Evolutionary conservation across 2,888 invertebrate species (phyloP).

Genomic region (Terebella lapidaria): DNA sequence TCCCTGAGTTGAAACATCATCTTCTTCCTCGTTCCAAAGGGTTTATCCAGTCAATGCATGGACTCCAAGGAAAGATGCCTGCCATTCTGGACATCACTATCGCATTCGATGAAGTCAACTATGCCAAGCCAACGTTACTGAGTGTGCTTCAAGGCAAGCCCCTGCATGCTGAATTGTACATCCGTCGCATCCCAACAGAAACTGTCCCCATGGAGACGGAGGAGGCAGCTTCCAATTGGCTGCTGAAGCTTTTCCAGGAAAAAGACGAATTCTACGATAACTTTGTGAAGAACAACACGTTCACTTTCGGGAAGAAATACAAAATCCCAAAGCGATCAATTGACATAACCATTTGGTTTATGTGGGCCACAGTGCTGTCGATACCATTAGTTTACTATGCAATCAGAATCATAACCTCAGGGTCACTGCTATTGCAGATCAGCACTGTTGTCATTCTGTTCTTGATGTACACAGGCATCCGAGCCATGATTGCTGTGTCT

Average conservation of each 20-base stretch:
- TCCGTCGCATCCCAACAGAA: slow-evolving; percentile 70
- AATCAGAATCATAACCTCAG: slow-evolving; percentile 48
- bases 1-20: slow-evolving; percentile 81
- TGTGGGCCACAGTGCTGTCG: slow-evolving; percentile 44
- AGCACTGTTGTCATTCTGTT: background rate
- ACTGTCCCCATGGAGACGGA: slow-evolving; percentile 70
- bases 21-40: slow-evolving; percentile 92
- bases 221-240: slow-evolving; percentile 71
- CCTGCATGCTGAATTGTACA: slow-evolving; percentile 47
- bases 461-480: background rate
- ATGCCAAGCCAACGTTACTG: slow-evolving; percentile 43
- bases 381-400: slow-evolving; percentile 41
- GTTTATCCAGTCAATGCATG: slow-evolving; percentile 78
- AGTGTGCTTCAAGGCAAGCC: slow-evolving; percentile 43
- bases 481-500: background rate
- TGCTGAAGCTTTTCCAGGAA: slow-evolving; percentile 73
- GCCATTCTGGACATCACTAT: slow-evolving; percentile 74
- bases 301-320: slow-evolving; percentile 29
- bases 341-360: slow-evolving; percentile 40
- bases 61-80: slow-evolving; percentile 65
- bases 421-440: slow-evolving; percentile 58
- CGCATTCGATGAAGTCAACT: slow-evolving; percentile 45
- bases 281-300: slow-evolving; percentile 40
- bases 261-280: slow-evolving; percentile 53
- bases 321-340: slow-evolving; percentile 32